A percentile compares a stretch with the other conserved stretches of the same genome.
phyloP scores from a whole-genome alignment of 2,888 invertebrate species.

The Cataglyphis albicans region DNA sequence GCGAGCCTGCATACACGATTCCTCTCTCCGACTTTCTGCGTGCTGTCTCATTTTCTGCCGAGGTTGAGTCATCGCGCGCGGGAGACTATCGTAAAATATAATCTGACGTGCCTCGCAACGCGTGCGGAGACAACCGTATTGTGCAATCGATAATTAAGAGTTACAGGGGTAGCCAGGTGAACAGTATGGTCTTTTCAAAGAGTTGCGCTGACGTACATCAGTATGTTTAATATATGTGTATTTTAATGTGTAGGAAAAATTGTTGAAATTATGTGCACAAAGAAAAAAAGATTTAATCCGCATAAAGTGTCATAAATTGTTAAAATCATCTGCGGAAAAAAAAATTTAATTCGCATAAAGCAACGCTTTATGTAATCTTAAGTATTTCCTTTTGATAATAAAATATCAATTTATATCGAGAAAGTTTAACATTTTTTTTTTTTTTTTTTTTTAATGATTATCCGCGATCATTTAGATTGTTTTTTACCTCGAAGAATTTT shows the following conservation, averaged over 20 bases:
- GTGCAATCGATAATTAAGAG: conserved; percentile 39
- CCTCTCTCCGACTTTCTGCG: conserved; percentile 9
- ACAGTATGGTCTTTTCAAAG: background rate
- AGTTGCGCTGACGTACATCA: background rate
- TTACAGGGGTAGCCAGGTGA: conserved; percentile 8
- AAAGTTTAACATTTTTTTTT: background rate
- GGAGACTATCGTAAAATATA: conserved; percentile 23
- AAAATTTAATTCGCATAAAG: background rate
- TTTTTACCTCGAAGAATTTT: background rate
- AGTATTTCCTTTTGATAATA: background rate
- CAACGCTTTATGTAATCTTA: background rate
- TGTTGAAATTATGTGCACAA: background rate
- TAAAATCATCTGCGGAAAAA: background rate
- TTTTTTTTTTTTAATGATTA: background rate
- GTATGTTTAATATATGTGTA: too few species aligned
- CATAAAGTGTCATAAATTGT: background rate
- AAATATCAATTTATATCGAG: background rate
- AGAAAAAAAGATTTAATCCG: background rate
- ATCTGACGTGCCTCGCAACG: conserved; percentile 20
- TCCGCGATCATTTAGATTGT: background rate
- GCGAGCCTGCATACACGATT: conserved; percentile 4
- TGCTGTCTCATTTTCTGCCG: conserved; percentile 42
- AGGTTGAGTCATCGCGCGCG: conserved; percentile 58
- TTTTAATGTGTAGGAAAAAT: background rate
- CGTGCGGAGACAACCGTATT: conserved; percentile 21